phyloP scores from a whole-genome alignment of 1,140 invertebrate species.

The Heliconius himera region DNA sequence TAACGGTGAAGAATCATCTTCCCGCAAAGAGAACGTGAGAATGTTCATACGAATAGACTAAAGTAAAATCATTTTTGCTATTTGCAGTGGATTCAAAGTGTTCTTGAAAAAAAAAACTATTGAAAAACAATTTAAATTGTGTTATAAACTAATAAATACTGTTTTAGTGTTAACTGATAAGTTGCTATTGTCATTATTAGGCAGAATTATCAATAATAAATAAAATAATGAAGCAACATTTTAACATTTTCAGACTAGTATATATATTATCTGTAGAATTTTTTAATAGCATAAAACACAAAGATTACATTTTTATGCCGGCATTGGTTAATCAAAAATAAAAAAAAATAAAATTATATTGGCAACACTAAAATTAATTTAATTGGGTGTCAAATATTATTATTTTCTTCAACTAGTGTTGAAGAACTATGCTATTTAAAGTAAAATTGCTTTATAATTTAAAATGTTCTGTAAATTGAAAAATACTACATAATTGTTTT shows the following conservation, averaged over 20 bases:
- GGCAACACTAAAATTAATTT: neutral
- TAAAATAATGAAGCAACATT: neutral
- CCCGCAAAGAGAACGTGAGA: constrained; percentile 29
- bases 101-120: neutral
- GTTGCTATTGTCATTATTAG: neutral
- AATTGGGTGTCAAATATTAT: neutral
- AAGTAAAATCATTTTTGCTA: neutral
- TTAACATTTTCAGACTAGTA: neutral
- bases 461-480: too few relatives aligned
- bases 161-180: neutral
- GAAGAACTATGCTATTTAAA: too few relatives aligned
- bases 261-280: too few relatives aligned
- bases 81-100: neutral
- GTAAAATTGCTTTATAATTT: too few relatives aligned
- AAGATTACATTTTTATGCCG: neutral
- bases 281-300: too few relatives aligned
- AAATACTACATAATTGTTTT: too few relatives aligned
- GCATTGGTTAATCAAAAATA: neutral
- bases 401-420: neutral
- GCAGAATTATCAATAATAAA: neutral
- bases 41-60: constrained; percentile 33
- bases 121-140: neutral
- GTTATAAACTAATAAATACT: neutral
- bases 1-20: constrained; percentile 9
- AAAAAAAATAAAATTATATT: neutral